These are phyloP conservation scores for Scaptodrosophila lebanonensis DNA, from an alignment of 1,140 invertebrate species.

Conservation along the genomic window DNA sequence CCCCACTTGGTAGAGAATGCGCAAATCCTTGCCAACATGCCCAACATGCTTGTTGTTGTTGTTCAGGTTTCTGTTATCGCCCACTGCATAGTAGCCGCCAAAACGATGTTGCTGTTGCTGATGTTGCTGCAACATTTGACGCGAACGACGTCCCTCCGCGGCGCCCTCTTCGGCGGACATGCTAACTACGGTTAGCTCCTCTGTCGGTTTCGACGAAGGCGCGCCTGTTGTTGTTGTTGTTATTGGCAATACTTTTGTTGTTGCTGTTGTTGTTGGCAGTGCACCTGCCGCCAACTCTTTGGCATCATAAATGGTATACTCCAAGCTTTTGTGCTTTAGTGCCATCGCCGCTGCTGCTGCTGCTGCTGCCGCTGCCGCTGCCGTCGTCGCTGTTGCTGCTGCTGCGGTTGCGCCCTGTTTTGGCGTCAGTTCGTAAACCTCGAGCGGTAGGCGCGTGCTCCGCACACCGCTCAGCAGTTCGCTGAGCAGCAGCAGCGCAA, in stretches of 20 bases:
- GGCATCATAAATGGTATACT: slow-evolving; percentile 65
- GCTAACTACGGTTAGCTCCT: slow-evolving; percentile 51
- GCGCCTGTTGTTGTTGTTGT: slow-evolving; percentile 24
- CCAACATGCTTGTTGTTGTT: slow-evolving; percentile 42
- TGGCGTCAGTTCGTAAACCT: slow-evolving; percentile 71
- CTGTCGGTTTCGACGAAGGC: slow-evolving; percentile 18
- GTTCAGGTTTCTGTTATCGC: slow-evolving; percentile 26
- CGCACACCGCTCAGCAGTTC: slow-evolving; percentile 21
- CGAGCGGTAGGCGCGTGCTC: slow-evolving; percentile 68
- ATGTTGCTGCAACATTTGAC: slow-evolving; percentile 61
- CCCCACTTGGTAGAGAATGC: slow-evolving; percentile 75
- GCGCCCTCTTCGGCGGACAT: slow-evolving; percentile 37
- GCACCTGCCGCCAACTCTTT: slow-evolving; percentile 43
- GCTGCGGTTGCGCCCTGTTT: slow-evolving; percentile 12
- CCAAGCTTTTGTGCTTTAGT: slow-evolving; percentile 61
- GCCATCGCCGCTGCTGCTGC: not conserved
- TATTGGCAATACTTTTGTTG: slow-evolving; percentile 6
- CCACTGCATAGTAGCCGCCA: too few relatives aligned
- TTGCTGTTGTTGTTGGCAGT: slow-evolving; percentile 14
- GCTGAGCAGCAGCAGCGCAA: slow-evolving; percentile 39
- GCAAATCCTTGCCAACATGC: slow-evolving; percentile 49
- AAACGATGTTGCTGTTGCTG: slow-evolving; percentile 46
- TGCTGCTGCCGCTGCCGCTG: slow-evolving; percentile 3
- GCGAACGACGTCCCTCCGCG: slow-evolving; percentile 39
- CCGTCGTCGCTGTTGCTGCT: slow-evolving; percentile 16